Conservation (phyloP, 2,888 invertebrate genomes). For the Plagodis dolabraria region DNA sequence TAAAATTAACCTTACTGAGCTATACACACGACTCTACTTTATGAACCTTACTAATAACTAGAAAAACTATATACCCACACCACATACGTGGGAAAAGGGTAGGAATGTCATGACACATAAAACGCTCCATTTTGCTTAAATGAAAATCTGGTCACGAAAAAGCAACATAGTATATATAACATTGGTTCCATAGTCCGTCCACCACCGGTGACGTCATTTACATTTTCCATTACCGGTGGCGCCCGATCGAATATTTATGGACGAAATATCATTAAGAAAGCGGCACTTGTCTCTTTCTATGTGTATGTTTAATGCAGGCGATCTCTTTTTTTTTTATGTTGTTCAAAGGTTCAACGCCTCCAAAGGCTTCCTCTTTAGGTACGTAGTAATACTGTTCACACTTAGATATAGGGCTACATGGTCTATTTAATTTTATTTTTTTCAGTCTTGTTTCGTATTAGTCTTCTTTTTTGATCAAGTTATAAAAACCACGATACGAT, state of each 20-base stretch:
- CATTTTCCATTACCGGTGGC: conserved; percentile 69
- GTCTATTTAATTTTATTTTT: too few relatives aligned
- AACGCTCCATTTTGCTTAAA: too few relatives aligned
- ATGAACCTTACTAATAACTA: too few relatives aligned
- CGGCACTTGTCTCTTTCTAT: conserved; percentile 62
- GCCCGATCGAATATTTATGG: conserved; percentile 75
- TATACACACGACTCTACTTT: too few relatives aligned
- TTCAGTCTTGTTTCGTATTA: too few relatives aligned
- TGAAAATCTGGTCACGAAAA: conserved; percentile 4
- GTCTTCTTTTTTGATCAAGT: too few relatives aligned
- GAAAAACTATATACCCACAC: too few relatives aligned
- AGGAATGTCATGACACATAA: too few relatives aligned
- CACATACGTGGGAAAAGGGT: too few relatives aligned
- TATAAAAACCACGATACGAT: too few relatives aligned
- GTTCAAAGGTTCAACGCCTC: conserved; percentile 61
- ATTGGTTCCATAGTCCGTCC: conserved; percentile 36
- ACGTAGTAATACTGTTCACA: conserved; percentile 18
- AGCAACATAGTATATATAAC: too few relatives aligned
- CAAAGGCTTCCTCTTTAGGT: conserved; percentile 63
- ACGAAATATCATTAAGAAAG: conserved; percentile 76
- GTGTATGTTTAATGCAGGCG: conserved; percentile 78
- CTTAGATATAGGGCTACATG: not conserved
- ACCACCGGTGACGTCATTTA: conserved; percentile 60
- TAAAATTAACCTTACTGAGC: too few relatives aligned
- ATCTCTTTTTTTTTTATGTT: conserved; percentile 75